These are phyloP conservation scores for Empis stercorea DNA, from an alignment of 2,888 invertebrate species.

Conservation along the genomic window DNA sequence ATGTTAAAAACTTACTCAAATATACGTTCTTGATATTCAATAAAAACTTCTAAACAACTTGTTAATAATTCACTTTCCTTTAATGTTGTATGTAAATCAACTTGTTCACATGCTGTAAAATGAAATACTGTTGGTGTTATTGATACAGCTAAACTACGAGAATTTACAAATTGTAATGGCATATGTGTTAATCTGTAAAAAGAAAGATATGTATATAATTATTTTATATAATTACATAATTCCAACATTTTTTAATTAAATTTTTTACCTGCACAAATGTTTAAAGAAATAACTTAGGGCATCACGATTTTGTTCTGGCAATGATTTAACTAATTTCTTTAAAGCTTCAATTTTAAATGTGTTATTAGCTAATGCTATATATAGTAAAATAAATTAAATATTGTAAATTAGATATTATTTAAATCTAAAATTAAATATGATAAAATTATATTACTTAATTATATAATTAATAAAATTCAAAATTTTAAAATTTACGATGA, in stretches of 20 bases:
- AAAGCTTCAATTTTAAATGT: constrained; percentile 26
- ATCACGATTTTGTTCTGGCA: constrained; percentile 32
- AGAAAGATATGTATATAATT: background rate
- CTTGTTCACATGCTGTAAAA: constrained; percentile 22
- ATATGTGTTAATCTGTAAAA: constrained; percentile 28
- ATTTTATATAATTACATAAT: too few relatives aligned
- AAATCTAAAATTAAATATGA: constrained; percentile 1
- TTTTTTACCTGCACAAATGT: constrained; percentile 30
- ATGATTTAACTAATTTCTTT: constrained; percentile 30
- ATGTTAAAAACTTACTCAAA: constrained; percentile 31
- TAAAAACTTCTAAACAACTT: constrained; percentile 29
- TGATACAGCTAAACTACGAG: constrained; percentile 30
- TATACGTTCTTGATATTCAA: constrained; percentile 29
- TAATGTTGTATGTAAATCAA: constrained; percentile 24
- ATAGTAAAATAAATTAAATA: background rate
- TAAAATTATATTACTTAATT: background rate
- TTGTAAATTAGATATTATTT: background rate
- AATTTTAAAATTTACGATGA: too few relatives aligned
- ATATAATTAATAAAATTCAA: too few relatives aligned
- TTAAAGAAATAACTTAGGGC: constrained; percentile 30
- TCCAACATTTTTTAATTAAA: too few relatives aligned
- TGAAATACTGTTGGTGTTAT: constrained; percentile 32
- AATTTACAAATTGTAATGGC: constrained; percentile 29
- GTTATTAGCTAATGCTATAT: constrained; percentile 24
- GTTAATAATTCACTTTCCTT: constrained; percentile 28